Evolutionary conservation across 2,113 vertebrate species (phyloP).

Genomic region (Equus quagga): DNA sequence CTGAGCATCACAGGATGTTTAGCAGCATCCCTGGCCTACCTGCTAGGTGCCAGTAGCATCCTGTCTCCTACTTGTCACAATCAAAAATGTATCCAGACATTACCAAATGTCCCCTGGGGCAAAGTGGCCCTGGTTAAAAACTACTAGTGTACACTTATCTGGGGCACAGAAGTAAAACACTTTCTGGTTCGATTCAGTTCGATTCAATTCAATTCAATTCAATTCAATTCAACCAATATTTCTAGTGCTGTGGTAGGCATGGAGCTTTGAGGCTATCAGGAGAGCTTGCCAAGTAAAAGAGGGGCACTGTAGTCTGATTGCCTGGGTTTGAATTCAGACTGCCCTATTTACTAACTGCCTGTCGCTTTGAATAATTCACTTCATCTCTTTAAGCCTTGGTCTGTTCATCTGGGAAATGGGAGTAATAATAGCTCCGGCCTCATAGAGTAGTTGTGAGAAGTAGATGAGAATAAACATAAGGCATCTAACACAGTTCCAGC

Average conservation of each 20-base stretch:
- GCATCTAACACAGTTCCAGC: neutral
- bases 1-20: too few relatives aligned
- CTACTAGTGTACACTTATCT: fast-evolving
- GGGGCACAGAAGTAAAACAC: neutral
- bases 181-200: neutral
- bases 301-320: too few relatives aligned
- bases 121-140: neutral
- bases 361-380: neutral
- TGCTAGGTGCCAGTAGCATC: neutral
- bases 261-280: neutral
- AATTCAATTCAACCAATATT: neutral
- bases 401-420: neutral
- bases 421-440: neutral
- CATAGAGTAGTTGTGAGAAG: too few relatives aligned
- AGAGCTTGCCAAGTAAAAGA: too few relatives aligned
- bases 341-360: neutral
- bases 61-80: neutral
- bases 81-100: neutral
- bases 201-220: neutral
- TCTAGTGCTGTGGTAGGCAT: too few relatives aligned
- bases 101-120: neutral
- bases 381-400: neutral
- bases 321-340: neutral
- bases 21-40: neutral
- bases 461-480: neutral